A percentile compares a stretch with the other conserved stretches of the same genome.
Evolutionary conservation across 1,140 invertebrate species (phyloP).

Genomic region (Lepidurus arcticus): DNA sequence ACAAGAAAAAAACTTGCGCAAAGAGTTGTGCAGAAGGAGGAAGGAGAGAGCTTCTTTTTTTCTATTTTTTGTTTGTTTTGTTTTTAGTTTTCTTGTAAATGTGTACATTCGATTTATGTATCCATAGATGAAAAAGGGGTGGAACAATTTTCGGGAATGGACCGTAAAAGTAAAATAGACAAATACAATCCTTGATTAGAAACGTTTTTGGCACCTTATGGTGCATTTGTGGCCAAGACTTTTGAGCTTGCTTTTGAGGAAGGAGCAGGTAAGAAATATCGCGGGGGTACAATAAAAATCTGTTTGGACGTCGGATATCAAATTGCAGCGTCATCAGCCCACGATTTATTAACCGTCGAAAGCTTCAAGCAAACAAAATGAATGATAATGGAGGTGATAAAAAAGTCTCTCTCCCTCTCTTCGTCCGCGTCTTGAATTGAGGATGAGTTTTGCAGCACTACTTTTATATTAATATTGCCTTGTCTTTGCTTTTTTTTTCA

Average conservation of each 20-base stretch:
- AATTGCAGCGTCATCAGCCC: constrained; percentile 20
- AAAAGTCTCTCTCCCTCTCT: constrained; percentile 2
- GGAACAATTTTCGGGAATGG: background rate
- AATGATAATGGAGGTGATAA: constrained; percentile 22
- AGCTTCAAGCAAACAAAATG: constrained; percentile 22
- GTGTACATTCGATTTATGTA: too few relatives aligned
- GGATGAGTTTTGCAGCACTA: background rate
- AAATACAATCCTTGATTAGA: constrained; percentile 6
- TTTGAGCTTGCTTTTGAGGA: background rate
- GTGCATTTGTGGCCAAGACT: background rate
- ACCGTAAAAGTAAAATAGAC: background rate
- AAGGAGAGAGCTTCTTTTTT: background rate
- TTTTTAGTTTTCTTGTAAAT: too few relatives aligned
- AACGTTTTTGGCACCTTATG: constrained; percentile 2
- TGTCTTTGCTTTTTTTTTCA: background rate
- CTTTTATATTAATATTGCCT: background rate
- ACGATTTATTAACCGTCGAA: constrained; percentile 22
- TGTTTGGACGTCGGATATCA: constrained; percentile 3
- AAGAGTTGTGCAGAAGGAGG: background rate
- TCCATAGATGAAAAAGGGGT: background rate
- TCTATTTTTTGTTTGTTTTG: background rate
- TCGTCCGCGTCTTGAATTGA: background rate
- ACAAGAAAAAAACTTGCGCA: background rate
- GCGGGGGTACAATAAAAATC: constrained; percentile 3
- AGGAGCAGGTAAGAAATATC: background rate